Evolutionary conservation across 2,888 invertebrate genomes (phyloP), one percentile per base, ranked within the genome.

Genomic region (Dryomyza anilis): DNA sequence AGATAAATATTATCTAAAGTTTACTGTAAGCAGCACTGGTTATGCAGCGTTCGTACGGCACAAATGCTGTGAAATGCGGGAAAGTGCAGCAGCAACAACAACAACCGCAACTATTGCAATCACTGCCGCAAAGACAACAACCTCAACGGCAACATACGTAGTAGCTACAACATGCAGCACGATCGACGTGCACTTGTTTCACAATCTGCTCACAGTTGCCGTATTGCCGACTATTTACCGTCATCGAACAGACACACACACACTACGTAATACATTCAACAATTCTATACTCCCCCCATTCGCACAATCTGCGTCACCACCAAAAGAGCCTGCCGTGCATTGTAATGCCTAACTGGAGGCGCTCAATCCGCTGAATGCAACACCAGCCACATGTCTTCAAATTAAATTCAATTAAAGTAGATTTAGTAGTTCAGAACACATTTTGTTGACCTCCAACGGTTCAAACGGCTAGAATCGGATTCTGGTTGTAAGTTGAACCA

Each of bases 191-290:
- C 57, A 61, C 43, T 61, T 65, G 57, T 56, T 65, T 50, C 45
- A 53, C 61, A 65, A 65, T 62, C 62, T 53, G 61, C 61, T 57
- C 33, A 52, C 59, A 62, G 61, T 57, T 45, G 58, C 46, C 29
- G 16, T 46, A 58, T 58, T 58, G 45, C 36, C 25, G n/a, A n/a
- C n/a, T n/a, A 55, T 55, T 55, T 27, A 16, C 25, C 8, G n/a
- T n/a, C n/a, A n/a, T n/a, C 25, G 23, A 12, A 39, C 39, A 39
- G 4, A 39, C 7, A 39, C 39, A 39, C 39, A 39, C 39, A 39
- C 7, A 39, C 7, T 14, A 2, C 12, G 3, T 2, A 12, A 39
- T 7, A 39, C 39, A 39, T 39, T 14, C 39, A n/a, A n/a, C n/a
- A n/a, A n/a, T n/a, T n/a, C n/a, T n/a, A 39, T 7, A 39, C 4